A percentile compares a stretch with the other conserved stretches of the same genome.
Conservation (phyloP, 2,113 vertebrate genomes). For the Sarotherodon lohbergeri region DNA sequence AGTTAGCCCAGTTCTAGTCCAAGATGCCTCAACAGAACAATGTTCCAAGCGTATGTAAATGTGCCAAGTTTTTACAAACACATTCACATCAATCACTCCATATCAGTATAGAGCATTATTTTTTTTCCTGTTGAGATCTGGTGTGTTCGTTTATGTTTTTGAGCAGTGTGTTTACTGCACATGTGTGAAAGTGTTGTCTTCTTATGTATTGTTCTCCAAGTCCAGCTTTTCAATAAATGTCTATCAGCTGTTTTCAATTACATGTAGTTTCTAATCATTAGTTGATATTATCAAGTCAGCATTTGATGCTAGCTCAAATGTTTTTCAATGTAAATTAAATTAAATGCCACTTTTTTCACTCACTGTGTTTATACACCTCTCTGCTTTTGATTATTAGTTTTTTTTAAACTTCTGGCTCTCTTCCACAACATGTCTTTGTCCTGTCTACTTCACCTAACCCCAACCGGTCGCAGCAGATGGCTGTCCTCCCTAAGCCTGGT, state of each 20-base stretch:
- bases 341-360: background rate
- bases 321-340: fast-evolving
- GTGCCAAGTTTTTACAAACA: background rate
- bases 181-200: background rate
- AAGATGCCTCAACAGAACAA: background rate
- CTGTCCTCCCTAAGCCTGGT: background rate
- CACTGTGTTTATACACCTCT: background rate
- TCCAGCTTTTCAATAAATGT: background rate
- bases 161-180: background rate
- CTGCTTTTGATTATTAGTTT: background rate
- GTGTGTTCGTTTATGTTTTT: fast-evolving
- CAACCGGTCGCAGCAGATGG: background rate
- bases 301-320: background rate
- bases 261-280: background rate
- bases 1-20: fast-evolving
- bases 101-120: background rate
- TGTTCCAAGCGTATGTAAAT: fast-evolving
- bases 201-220: background rate
- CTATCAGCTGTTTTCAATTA: background rate
- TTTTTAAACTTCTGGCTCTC: background rate
- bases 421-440: background rate
- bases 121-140: background rate
- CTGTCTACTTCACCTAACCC: background rate
- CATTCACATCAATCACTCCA: background rate
- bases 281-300: background rate